Conservation (phyloP, 2,888 invertebrate species). For the Pollenia labialis region DNA sequence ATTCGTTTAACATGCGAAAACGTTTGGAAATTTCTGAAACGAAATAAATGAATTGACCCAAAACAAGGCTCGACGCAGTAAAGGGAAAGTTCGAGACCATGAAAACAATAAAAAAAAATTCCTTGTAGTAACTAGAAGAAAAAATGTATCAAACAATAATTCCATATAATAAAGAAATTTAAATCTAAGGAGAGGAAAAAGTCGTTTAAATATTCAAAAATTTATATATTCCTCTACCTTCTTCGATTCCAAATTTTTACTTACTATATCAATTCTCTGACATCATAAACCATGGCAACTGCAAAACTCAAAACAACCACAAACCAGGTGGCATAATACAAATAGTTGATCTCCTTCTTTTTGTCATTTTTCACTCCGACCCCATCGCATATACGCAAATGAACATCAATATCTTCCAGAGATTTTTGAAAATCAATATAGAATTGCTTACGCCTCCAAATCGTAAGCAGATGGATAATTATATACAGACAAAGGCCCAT, state of each 20-base stretch:
- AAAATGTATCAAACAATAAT: neutral
- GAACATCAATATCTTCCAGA: slow-evolving; percentile 79
- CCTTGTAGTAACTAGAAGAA: slow-evolving; percentile 76
- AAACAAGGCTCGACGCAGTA: slow-evolving; percentile 80
- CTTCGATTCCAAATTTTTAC: neutral
- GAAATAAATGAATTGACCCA: slow-evolving; percentile 82
- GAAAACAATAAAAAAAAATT: slow-evolving; percentile 77
- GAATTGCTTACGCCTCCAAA: slow-evolving; percentile 80
- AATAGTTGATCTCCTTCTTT: slow-evolving; percentile 73
- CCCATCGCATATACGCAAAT: slow-evolving; percentile 77
- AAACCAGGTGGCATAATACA: slow-evolving; percentile 78
- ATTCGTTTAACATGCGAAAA: slow-evolving; percentile 80
- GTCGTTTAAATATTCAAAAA: neutral
- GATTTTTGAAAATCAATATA: slow-evolving; percentile 79
- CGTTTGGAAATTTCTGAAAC: slow-evolving; percentile 81
- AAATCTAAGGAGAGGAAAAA: neutral
- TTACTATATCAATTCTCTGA: slow-evolving; percentile 76
- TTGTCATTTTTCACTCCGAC: slow-evolving; percentile 72
- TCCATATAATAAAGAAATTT: neutral
- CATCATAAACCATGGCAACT: slow-evolving; percentile 77
- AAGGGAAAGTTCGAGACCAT: slow-evolving; percentile 81
- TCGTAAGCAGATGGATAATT: slow-evolving; percentile 76
- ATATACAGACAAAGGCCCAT: slow-evolving; percentile 81
- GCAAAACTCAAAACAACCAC: slow-evolving; percentile 76
- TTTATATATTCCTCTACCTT: neutral